phyloP scores from a whole-genome alignment of 2,113 vertebrate species.

The Sylvietta virens region DNA sequence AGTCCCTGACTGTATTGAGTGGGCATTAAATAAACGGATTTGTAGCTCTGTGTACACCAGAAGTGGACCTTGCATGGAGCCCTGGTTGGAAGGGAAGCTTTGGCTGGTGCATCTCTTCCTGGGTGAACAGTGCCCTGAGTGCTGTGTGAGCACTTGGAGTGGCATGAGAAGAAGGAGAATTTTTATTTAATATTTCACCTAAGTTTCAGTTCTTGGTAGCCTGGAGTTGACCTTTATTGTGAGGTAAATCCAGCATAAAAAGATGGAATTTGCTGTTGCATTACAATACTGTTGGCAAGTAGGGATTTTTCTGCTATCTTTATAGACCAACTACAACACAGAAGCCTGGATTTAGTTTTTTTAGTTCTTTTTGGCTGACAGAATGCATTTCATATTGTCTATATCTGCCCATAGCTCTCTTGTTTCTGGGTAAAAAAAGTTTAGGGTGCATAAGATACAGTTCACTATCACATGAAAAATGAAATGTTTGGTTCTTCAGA shows the following conservation, averaged over 20 bases:
- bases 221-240: not conserved
- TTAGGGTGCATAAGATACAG: not conserved
- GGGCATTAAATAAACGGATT: not conserved
- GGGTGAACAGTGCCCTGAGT: not conserved
- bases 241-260: not conserved
- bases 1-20: not conserved
- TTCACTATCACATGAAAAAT: not conserved
- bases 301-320: not conserved
- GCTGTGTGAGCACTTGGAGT: not conserved
- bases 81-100: not conserved
- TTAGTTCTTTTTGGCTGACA: not conserved
- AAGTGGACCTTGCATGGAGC: not conserved
- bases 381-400: not conserved
- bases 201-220: not conserved
- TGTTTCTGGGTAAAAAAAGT: not conserved
- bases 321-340: not conserved
- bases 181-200: not conserved
- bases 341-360: not conserved
- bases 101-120: not conserved
- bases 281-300: not conserved
- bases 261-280: not conserved
- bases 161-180: rapidly evolving
- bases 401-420: not conserved
- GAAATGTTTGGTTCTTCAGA: not conserved
- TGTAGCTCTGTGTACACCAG: not conserved